Evolutionary conservation across 2,797 vertebrate species (phyloP).

Genomic region (Rhinophrynus dorsalis): DNA sequence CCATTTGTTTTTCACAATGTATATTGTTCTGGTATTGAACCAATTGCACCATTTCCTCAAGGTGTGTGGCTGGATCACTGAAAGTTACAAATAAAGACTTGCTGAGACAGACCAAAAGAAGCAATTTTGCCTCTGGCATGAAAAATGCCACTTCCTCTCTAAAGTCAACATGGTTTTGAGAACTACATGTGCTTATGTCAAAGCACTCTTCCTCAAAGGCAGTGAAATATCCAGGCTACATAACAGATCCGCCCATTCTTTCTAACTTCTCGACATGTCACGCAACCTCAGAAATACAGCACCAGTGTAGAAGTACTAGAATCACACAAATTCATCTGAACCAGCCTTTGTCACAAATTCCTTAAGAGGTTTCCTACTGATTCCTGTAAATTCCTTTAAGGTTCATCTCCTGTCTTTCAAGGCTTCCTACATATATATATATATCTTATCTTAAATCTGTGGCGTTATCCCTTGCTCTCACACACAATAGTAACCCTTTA

Average conservation of each 20-base stretch:
- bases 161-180: constrained; percentile 34
- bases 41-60: too few relatives aligned
- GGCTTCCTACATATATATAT: too few relatives aligned
- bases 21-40: too few relatives aligned
- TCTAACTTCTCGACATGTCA: constrained; percentile 13
- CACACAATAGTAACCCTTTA: too few relatives aligned
- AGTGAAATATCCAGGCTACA: constrained; percentile 17
- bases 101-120: constrained; percentile 27
- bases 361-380: background rate
- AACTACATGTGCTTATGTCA: constrained; percentile 35
- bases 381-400: background rate
- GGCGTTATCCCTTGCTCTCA: too few relatives aligned
- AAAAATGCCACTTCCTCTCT: constrained; percentile 40
- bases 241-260: constrained; percentile 5
- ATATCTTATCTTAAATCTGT: too few relatives aligned
- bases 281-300: constrained; percentile 10
- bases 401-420: background rate
- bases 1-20: too few relatives aligned
- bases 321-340: background rate
- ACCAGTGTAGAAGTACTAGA: background rate
- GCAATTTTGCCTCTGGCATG: constrained; percentile 21
- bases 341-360: background rate
- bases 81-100: constrained; percentile 36
- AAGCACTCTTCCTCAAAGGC: constrained; percentile 33
- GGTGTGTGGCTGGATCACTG: constrained; percentile 5